A percentile compares a stretch with the other conserved stretches of the same genome.
Evolutionary conservation across 2,113 vertebrate genomes (phyloP).

Genomic region (Carettochelys insculpta): DNA sequence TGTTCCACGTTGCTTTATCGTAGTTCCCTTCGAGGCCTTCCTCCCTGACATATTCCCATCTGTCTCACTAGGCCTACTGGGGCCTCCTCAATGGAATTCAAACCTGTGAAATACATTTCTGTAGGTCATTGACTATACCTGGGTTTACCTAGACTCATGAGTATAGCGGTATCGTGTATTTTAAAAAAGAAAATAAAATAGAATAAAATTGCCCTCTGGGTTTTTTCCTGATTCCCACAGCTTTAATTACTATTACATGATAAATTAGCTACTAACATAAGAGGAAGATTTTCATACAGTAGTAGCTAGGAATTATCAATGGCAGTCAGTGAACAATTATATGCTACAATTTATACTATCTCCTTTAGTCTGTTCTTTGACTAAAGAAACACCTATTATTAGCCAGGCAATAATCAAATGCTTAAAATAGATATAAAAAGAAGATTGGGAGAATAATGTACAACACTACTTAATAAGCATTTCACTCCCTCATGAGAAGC

Average conservation of each 20-base stretch:
- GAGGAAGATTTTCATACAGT: slow-evolving; percentile 18
- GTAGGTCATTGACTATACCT: not conserved
- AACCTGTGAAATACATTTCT: not conserved
- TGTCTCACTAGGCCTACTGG: not conserved
- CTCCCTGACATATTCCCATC: not conserved
- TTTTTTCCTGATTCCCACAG: slow-evolving; percentile 44
- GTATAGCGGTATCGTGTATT: not conserved
- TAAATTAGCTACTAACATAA: slow-evolving; percentile 48
- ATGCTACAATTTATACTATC: slow-evolving; percentile 51
- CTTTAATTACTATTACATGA: slow-evolving; percentile 52
- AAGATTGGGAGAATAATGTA: slow-evolving; percentile 58
- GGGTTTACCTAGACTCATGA: not conserved
- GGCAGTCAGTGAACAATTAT: slow-evolving; percentile 64
- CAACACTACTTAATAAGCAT: slow-evolving; percentile 47
- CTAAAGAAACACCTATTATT: slow-evolving; percentile 74
- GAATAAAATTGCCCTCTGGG: slow-evolving; percentile 3
- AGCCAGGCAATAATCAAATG: slow-evolving; percentile 77
- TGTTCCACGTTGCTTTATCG: not conserved
- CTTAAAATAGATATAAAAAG: slow-evolving; percentile 75
- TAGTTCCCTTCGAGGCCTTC: not conserved
- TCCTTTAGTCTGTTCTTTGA: slow-evolving; percentile 65
- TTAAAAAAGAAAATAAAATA: not conserved
- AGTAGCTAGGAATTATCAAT: slow-evolving; percentile 51
- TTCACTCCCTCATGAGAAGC: slow-evolving; percentile 42
- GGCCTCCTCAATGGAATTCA: not conserved